Percentiles rank a stretch among this genome's conserved stretches.
Conservation (phyloP, 2,113 vertebrate genomes). For the Rhagologus leucostigma region DNA sequence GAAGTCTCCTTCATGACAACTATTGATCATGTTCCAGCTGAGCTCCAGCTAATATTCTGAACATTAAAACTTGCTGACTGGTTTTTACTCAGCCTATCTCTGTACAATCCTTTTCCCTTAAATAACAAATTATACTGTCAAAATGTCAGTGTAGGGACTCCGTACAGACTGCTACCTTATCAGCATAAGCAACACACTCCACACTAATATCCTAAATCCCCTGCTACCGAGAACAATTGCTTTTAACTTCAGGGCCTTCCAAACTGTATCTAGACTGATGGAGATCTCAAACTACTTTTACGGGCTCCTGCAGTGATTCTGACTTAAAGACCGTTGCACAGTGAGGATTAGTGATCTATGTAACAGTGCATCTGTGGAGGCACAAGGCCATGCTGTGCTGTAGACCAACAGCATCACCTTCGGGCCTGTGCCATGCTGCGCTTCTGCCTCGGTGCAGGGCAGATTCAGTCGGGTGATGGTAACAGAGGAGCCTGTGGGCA, state of each 20-base stretch:
- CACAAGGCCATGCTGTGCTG: neutral
- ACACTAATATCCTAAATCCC: neutral
- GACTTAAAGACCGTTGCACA: neutral
- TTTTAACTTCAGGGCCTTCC: neutral
- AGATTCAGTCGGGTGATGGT: fast-evolving
- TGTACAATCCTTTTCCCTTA: neutral
- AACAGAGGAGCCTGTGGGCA: neutral
- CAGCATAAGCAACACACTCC: neutral
- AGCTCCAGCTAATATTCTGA: neutral
- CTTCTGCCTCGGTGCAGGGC: fast-evolving
- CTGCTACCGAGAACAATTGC: neutral
- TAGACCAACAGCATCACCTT: neutral
- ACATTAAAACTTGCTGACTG: neutral
- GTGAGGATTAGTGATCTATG: neutral
- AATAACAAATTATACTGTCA: neutral
- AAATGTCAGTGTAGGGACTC: neutral
- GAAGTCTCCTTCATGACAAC: neutral
- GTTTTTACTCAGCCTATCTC: neutral
- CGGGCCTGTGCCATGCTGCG: neutral
- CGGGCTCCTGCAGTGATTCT: neutral
- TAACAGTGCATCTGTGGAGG: neutral
- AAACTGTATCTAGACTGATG: neutral
- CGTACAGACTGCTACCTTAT: neutral
- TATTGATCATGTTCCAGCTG: neutral
- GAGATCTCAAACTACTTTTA: neutral